Percentiles rank a stretch among this genome's conserved stretches.
phyloP scores from a whole-genome alignment of 2,888 invertebrate genomes.

The Miltochrista miniata region DNA sequence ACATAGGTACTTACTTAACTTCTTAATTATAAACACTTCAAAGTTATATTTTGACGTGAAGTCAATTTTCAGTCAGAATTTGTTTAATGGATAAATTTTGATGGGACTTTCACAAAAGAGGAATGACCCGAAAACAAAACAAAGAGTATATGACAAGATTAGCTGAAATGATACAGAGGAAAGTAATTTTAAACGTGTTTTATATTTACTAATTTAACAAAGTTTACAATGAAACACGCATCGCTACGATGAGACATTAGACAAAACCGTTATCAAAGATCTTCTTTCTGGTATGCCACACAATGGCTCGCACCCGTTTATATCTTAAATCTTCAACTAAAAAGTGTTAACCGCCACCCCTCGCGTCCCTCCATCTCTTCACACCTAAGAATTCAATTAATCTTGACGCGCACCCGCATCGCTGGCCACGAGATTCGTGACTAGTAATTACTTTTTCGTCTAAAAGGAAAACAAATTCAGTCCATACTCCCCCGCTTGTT shows the following conservation, averaged over 20 bases:
- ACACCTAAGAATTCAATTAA: constrained; percentile 82
- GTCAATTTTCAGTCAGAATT: too few species aligned
- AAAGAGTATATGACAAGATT: too few species aligned
- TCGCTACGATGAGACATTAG: not conserved
- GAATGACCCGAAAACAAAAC: too few species aligned
- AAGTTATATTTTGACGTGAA: too few species aligned
- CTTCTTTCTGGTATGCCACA: constrained; percentile 8
- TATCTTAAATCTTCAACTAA: constrained; percentile 39
- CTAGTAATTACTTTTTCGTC: constrained; percentile 75
- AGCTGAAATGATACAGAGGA: too few species aligned
- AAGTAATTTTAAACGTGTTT: not conserved
- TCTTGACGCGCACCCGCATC: constrained; percentile 63
- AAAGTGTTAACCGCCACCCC: constrained; percentile 51
- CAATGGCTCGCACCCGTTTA: constrained; percentile 30
- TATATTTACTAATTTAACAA: not conserved
- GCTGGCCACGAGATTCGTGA: constrained; percentile 69
- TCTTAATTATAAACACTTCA: too few species aligned
- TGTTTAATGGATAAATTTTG: too few species aligned
- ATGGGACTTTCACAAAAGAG: too few species aligned
- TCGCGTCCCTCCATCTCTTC: constrained; percentile 53
- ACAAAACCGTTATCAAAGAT: constrained; percentile 13
- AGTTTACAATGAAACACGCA: not conserved
- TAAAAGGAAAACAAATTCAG: constrained; percentile 52
- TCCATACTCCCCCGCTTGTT: constrained; percentile 48
- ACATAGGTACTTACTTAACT: too few species aligned